These are phyloP conservation scores for Adelosebastes latens DNA, from an alignment of 2,797 vertebrate species.

Conservation along the genomic window DNA sequence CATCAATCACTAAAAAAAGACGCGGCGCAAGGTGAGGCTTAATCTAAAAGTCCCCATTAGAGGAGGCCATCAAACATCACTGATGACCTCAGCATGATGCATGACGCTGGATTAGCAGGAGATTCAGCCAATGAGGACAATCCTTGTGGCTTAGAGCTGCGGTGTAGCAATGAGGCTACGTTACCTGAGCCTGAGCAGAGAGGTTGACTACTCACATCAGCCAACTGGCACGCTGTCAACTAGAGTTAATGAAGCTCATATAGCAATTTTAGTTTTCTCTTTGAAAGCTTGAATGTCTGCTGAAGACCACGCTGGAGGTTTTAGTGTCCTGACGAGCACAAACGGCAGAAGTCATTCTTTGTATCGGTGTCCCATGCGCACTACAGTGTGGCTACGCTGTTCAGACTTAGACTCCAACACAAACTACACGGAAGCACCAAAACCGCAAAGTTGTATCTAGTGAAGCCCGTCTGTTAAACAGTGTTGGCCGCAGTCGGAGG, in stretches of 20 bases:
- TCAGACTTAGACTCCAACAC: no score
- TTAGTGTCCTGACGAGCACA: not conserved
- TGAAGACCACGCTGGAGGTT: not conserved
- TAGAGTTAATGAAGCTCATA: not conserved
- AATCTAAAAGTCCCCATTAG: slow-evolving; percentile 13
- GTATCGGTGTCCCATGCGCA: not conserved
- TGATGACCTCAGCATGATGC: slow-evolving; percentile 12
- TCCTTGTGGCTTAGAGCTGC: not conserved
- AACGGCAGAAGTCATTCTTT: not conserved
- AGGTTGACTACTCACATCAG: slow-evolving; percentile 10
- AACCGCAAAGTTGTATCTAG: no score
- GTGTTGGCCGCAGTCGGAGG: no score
- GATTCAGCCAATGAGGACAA: slow-evolving; percentile 8
- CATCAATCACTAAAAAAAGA: slow-evolving; percentile 26
- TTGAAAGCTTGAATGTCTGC: not conserved
- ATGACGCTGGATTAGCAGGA: slow-evolving; percentile 7
- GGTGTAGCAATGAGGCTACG: not conserved
- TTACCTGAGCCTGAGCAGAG: not conserved
- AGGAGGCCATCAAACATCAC: slow-evolving; percentile 11
- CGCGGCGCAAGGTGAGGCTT: not conserved
- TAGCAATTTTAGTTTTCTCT: not conserved
- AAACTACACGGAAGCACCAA: no score
- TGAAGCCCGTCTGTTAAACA: no score
- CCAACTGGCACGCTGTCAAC: not conserved
- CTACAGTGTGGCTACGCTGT: no score